Evolutionary conservation across 2,113 vertebrate genomes (phyloP).

Genomic region (Vimba vimba): DNA sequence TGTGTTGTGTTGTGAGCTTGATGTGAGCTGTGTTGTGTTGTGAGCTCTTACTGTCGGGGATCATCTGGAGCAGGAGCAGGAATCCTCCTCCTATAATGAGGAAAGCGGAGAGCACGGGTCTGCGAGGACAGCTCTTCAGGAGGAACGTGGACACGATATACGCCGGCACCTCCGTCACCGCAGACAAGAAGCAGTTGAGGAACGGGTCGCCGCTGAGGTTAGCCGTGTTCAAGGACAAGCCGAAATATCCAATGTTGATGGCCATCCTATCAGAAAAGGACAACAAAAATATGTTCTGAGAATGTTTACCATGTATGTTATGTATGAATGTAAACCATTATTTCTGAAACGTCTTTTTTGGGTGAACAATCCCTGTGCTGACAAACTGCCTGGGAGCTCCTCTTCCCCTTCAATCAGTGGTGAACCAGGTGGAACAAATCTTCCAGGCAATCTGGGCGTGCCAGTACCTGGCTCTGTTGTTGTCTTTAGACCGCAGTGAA

Average conservation of each 20-base stretch:
- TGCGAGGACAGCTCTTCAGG: conserved; percentile 78
- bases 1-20: background rate
- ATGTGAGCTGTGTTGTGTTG: too few species aligned
- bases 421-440: too few species aligned
- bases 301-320: too few species aligned
- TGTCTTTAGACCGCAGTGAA: too few species aligned
- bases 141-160: conserved; percentile 84
- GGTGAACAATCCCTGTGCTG: background rate
- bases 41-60: too few species aligned
- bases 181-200: conserved; percentile 89
- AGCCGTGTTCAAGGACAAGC: conserved; percentile 91
- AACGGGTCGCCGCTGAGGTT: conserved; percentile 89
- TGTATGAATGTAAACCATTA: too few species aligned
- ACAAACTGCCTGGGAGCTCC: background rate
- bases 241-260: conserved; percentile 87
- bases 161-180: conserved; percentile 85
- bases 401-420: too few species aligned
- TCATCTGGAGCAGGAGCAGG: too few species aligned
- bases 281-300: background rate
- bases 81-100: too few species aligned
- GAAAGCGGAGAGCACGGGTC: conserved; percentile 63
- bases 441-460: too few species aligned
- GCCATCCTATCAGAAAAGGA: conserved; percentile 68
- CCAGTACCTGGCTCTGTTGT: too few species aligned
- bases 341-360: too few species aligned